Evolutionary conservation across 2,888 invertebrate species (phyloP).

Genomic region (Poecilus cupreus): DNA sequence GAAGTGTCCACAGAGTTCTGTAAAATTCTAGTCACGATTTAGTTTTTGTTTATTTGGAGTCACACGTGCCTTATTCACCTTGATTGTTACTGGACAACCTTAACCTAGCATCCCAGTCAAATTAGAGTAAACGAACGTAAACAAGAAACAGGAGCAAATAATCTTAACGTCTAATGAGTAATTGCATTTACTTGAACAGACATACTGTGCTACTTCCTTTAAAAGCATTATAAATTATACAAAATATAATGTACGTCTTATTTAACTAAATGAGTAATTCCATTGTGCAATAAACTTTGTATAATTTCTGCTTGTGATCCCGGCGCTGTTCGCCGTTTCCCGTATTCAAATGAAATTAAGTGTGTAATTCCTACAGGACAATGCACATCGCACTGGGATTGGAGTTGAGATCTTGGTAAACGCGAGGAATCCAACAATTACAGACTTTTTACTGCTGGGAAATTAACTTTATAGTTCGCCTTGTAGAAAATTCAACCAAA

Average conservation of each 20-base stretch:
- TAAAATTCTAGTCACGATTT: neutral
- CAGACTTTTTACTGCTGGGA: slow-evolving; percentile 8
- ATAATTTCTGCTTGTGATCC: slow-evolving; percentile 20
- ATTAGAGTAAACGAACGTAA: neutral
- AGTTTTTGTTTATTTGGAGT: neutral
- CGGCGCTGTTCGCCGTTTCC: neutral
- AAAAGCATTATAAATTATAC: neutral
- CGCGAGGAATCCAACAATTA: slow-evolving; percentile 14
- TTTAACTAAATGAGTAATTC: slow-evolving; percentile 22
- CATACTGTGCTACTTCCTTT: too few relatives aligned
- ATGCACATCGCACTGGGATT: neutral
- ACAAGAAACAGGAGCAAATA: too few relatives aligned
- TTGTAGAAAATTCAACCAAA: neutral
- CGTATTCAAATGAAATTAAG: slow-evolving; percentile 37
- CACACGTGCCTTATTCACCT: neutral
- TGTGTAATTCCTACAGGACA: slow-evolving; percentile 35
- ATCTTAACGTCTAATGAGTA: neutral
- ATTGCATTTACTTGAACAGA: neutral
- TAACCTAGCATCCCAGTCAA: neutral
- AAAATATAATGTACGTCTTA: neutral
- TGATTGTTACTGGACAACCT: neutral
- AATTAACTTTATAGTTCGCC: slow-evolving; percentile 26
- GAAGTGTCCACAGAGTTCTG: neutral
- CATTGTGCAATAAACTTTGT: slow-evolving; percentile 24
- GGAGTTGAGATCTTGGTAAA: neutral